A percentile compares a stretch with the other conserved stretches of the same genome.
Evolutionary conservation across 2,888 invertebrate species (phyloP).

Genomic region (Eupithecia subumbrata): DNA sequence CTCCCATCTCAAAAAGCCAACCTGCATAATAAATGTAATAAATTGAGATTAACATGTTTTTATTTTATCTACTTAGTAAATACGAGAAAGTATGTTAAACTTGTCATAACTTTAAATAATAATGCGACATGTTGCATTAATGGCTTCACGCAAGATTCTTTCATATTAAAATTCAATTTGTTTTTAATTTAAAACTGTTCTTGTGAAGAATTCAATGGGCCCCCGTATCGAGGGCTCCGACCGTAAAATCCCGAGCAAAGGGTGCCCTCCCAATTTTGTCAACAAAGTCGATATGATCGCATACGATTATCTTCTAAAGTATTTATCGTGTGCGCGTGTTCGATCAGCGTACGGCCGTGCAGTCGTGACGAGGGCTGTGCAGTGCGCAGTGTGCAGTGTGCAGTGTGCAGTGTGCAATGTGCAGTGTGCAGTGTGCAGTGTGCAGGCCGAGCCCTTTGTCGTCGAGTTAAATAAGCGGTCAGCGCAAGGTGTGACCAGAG

Average conservation of each 20-base stretch:
- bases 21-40: too few relatives aligned
- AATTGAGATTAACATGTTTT: too few relatives aligned
- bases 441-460: slow-evolving; percentile 44
- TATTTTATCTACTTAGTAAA: too few relatives aligned
- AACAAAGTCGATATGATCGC: slow-evolving; percentile 41
- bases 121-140: neutral
- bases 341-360: slow-evolving; percentile 46
- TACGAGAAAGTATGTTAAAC: too few relatives aligned
- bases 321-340: slow-evolving; percentile 44
- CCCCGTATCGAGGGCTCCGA: too few relatives aligned
- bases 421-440: too few relatives aligned
- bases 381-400: too few relatives aligned
- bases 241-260: slow-evolving; percentile 13
- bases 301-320: slow-evolving; percentile 42
- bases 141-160: neutral
- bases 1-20: too few relatives aligned
- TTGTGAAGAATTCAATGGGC: neutral
- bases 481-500: neutral
- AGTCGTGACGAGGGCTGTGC: slow-evolving; percentile 17
- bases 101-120: too few relatives aligned
- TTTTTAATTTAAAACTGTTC: neutral
- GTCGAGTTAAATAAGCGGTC: slow-evolving; percentile 38
- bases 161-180: neutral
- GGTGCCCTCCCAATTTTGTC: slow-evolving; percentile 22
- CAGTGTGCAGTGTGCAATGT: too few relatives aligned